Evolutionary conservation across 2,113 vertebrate species (phyloP).

Genomic region (Pandion haliaetus): DNA sequence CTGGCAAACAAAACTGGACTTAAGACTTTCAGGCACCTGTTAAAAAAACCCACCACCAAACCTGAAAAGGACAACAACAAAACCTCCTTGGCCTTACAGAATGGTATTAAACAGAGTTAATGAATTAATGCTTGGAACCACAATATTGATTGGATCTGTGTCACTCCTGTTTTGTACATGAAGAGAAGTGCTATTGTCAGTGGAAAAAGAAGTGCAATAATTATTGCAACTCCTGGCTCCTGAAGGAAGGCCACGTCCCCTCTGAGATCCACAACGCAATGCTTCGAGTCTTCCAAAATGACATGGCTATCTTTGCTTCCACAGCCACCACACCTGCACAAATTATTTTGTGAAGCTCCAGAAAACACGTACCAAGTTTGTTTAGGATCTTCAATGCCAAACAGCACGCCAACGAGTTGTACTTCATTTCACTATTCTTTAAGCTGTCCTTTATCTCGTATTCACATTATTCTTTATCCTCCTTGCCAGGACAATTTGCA

Average conservation of each 20-base stretch:
- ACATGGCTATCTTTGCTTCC: background rate
- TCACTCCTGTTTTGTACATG: background rate
- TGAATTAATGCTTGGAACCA: background rate
- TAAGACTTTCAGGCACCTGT: background rate
- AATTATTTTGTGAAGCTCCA: background rate
- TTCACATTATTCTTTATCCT: background rate
- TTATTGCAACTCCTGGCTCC: background rate
- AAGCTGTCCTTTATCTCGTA: background rate
- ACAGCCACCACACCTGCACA: background rate
- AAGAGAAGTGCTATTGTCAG: background rate
- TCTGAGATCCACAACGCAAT: background rate
- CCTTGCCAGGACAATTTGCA: background rate
- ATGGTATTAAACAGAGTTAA: background rate
- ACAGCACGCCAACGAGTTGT: background rate
- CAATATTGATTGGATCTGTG: accelerated
- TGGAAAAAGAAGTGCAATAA: background rate
- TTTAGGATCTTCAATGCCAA: background rate
- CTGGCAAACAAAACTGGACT: background rate
- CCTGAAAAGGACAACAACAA: background rate
- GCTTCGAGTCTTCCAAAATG: background rate
- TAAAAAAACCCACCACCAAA: background rate
- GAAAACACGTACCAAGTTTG: background rate
- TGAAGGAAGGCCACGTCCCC: background rate
- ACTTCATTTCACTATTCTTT: background rate
- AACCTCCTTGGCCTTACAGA: background rate